A percentile compares a stretch with the other conserved stretches of the same genome.
Conservation (phyloP, 2,113 vertebrate species). For the Acanthisitta chloris region DNA sequence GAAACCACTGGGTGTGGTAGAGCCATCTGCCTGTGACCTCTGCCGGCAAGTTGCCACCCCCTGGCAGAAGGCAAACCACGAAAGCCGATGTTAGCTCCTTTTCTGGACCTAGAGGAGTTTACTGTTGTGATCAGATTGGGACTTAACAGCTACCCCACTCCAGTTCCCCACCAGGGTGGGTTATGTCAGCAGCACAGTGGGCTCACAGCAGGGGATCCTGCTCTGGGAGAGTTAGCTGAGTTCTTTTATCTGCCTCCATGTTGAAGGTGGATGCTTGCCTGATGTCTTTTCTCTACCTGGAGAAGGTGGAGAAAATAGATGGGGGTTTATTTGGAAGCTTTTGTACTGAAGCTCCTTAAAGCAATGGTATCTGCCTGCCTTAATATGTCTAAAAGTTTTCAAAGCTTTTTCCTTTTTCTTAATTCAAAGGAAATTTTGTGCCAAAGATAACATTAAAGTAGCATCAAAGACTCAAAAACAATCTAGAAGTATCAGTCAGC, state of each 20-base stretch:
- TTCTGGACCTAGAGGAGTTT: no score
- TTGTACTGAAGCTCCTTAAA: not conserved
- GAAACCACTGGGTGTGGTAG: fast-evolving
- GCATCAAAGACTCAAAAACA: not conserved
- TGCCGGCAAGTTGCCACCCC: not conserved
- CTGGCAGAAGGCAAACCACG: fast-evolving
- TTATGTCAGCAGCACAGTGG: fast-evolving
- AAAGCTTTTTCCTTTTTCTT: not conserved
- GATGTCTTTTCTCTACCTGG: not conserved
- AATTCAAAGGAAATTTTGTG: not conserved
- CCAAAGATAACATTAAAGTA: not conserved
- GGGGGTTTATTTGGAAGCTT: not conserved
- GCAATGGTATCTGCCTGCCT: not conserved
- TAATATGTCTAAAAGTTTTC: not conserved
- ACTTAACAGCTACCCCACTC: not conserved
- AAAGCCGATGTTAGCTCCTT: not conserved
- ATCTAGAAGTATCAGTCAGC: not conserved
- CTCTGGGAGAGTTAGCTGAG: not conserved
- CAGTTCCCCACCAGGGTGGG: fast-evolving
- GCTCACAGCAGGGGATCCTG: not conserved
- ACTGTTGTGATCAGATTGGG: not conserved
- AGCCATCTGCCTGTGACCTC: not conserved
- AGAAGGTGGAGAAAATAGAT: not conserved
- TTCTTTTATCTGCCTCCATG: not conserved
- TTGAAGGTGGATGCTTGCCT: not conserved